Evolutionary conservation across 2,113 vertebrate genomes (phyloP), one percentile per base, ranked within the genome.

Genomic region (Eupsittula cactorum): DNA sequence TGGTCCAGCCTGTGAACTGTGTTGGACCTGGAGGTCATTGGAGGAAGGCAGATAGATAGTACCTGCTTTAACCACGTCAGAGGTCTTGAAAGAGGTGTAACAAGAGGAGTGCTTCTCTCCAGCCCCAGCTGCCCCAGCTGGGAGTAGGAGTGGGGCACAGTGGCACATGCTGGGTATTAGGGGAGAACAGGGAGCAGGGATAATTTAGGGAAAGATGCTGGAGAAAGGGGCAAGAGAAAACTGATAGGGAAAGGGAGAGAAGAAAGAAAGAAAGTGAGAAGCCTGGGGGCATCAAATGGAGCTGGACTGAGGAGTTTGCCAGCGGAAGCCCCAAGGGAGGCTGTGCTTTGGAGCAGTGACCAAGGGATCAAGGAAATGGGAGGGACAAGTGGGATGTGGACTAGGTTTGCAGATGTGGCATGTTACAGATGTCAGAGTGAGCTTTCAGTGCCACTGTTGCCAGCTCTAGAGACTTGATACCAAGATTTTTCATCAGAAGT

Each of bases 401-500:
- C n/a, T 10, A 39, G 14, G 16, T 64, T 27, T 65, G 29, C 60
- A 70, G 10, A 6, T 24, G 13, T 14, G 14, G 13, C 1, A 0
- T 29, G 7, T 64, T 55, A 16, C 20, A 55, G 44, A 13, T 47
- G 31, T 29, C 63, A 77, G 62, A 63, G 39, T 14, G 74, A 93
- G 39, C 35, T 82, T 69, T 71, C 31, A 73, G 16, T 73, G 65
- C 44, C 6, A 1, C 33, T 39, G 16, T 16, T 74, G 47, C 39
- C 50, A 25, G 21, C n/a, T 82, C 1, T 1, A 21, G 70, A 73
- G 59, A 55, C 41, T 73, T 57, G 33, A 24, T 24, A 65, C 14
- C 13, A 31, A 24, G 2, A 25, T 73, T 65, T 65, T 82, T 59
- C 59, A 70, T 28, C 42, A 84, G 28, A 75, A 77, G 10, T 33